These are phyloP conservation scores for Bombus haemorrhoidalis DNA, from an alignment of 1,140 invertebrate genomes.

Conservation along the genomic window DNA sequence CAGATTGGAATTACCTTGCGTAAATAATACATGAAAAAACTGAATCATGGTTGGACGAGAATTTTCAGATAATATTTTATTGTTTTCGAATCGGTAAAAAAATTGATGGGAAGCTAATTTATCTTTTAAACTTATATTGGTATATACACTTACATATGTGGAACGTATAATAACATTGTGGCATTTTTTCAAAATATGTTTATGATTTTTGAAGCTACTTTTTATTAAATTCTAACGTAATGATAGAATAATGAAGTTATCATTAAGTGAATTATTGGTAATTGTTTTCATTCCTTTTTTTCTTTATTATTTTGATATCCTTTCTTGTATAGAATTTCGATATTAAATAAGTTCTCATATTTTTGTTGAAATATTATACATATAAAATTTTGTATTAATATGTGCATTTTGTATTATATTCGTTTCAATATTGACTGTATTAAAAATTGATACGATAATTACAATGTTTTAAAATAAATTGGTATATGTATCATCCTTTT, in stretches of 20 bases:
- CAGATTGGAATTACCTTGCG: constrained; percentile 3
- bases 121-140: too few species aligned
- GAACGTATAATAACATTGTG: too few species aligned
- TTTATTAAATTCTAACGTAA: too few species aligned
- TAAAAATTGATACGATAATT: background rate
- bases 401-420: background rate
- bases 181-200: too few species aligned
- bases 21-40: constrained; percentile 18
- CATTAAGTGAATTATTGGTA: too few species aligned
- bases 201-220: too few species aligned
- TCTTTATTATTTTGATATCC: too few species aligned
- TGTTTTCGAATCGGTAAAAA: background rate
- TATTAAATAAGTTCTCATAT: too few species aligned
- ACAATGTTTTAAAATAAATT: background rate
- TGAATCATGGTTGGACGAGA: background rate
- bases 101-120: background rate
- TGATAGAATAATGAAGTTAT: too few species aligned
- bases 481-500: background rate
- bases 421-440: background rate
- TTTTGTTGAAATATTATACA: background rate
- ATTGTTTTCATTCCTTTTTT: too few species aligned
- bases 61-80: background rate
- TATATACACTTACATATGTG: too few species aligned
- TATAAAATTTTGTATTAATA: background rate
- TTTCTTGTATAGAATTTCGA: too few species aligned